Evolutionary conservation across 2,797 vertebrate species (phyloP), one percentile per base, ranked within the genome.

Genomic region (Antennarius maculatus): DNA sequence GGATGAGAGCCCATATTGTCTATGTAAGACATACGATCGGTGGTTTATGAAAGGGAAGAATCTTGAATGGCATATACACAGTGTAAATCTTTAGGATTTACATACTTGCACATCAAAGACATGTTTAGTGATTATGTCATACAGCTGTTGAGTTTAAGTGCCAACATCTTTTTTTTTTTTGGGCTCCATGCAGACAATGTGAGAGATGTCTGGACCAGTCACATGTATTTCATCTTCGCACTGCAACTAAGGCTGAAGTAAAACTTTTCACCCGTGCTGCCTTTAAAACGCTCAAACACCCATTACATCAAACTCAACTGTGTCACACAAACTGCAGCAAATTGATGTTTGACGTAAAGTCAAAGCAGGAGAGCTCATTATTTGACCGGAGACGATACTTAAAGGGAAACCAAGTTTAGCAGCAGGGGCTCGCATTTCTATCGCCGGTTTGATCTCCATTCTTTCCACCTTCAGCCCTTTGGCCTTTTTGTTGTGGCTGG

Each of bases 401-500:
- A 8, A 53, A 69, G 10, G 34, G 51, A 65, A 71, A 48, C 37
- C 39, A 4, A 54, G 70, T 64, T 64, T 58, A 55, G 51, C 67
- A 17, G 52, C 67, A 43, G 47, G 59, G 37, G 29, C 45, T 17
- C 47, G 15, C 2, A 2, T 34, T 46, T 41, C 52, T 17, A 55
- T 17, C 58, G 64, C 46, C 34, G 13, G 45, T 77, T 74, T 79
- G 39, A 77, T 69, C 66, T 54, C 47, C 55, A 7, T 15, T 37
- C 51, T 61, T 48, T 53, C 39, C n/a, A 3, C 60, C 57, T 42
- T 76, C 59, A 34, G 42, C 67, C 3, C 18, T 54, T 70, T 45
- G 53, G 28, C 41, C 60, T 12, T 71, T 82, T 77, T 87, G 77
- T 87, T 86, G 82, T 83, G 82, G 82, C 45, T 66, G 71, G 63